These are phyloP conservation scores for Acronicta psi DNA, from an alignment of 2,888 invertebrate species.

Conservation along the genomic window DNA sequence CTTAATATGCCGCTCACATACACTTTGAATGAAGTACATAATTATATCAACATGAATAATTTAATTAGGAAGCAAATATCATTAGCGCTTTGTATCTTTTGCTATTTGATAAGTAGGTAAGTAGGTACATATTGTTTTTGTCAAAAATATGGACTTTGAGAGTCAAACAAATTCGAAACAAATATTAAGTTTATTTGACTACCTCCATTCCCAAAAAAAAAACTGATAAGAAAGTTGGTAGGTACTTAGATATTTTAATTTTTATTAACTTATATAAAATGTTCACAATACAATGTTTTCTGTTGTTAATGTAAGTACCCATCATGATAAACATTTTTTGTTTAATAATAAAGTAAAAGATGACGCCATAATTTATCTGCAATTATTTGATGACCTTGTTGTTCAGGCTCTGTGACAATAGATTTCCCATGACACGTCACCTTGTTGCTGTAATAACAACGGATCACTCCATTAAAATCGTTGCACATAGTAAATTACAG, in stretches of 20 bases:
- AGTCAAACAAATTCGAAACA: too few relatives aligned
- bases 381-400: conserved; percentile 58
- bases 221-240: background rate
- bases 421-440: conserved; percentile 63
- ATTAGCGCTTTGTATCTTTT: background rate
- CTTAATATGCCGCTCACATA: conserved; percentile 5
- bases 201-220: too few relatives aligned
- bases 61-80: conserved; percentile 22
- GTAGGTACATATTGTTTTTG: background rate
- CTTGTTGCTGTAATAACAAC: conserved; percentile 11
- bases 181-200: too few relatives aligned
- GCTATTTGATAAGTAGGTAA: conserved; percentile 8
- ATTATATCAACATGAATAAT: conserved; percentile 12
- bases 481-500: background rate
- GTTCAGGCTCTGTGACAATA: conserved; percentile 64
- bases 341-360: too few relatives aligned
- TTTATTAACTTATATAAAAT: background rate
- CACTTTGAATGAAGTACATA: background rate
- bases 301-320: background rate
- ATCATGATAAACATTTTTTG: conserved; percentile 10
- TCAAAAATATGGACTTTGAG: background rate
- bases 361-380: conserved; percentile 31
- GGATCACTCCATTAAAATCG: conserved; percentile 11
- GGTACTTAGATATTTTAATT: too few relatives aligned
- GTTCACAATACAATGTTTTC: background rate